Evolutionary conservation across 2,797 vertebrate species (phyloP).

Genomic region (Synaphobranchus kaupii): DNA sequence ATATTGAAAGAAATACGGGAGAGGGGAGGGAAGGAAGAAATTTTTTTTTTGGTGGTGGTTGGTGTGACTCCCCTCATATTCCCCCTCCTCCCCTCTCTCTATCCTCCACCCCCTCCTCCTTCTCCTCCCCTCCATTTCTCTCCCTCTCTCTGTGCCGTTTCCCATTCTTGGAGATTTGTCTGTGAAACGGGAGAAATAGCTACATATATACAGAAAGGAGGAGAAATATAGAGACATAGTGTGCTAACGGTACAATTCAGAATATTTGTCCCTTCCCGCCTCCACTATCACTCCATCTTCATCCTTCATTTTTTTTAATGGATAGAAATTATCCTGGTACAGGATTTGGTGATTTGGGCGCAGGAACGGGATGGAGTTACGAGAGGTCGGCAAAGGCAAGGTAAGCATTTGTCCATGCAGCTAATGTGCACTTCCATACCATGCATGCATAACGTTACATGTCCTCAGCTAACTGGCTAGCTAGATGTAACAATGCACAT

Average conservation of each 20-base stretch:
- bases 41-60: constrained; percentile 72
- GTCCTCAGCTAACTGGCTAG: constrained; percentile 24
- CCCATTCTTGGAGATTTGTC: constrained; percentile 76
- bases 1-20: constrained; percentile 59
- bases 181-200: constrained; percentile 74
- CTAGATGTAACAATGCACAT: constrained; percentile 40
- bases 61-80: constrained; percentile 71
- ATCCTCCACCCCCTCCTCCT: constrained; percentile 75
- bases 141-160: constrained; percentile 79
- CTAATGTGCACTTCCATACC: constrained; percentile 38
- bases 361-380: constrained; percentile 67
- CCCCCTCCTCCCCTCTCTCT: constrained; percentile 76
- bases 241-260: constrained; percentile 41
- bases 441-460: constrained; percentile 23
- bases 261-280: constrained; percentile 58
- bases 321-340: constrained; percentile 79
- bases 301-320: constrained; percentile 66
- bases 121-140: constrained; percentile 74
- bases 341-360: constrained; percentile 64
- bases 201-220: constrained; percentile 64
- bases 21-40: constrained; percentile 70
- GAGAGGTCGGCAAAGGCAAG: constrained; percentile 78
- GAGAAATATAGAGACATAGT: constrained; percentile 55
- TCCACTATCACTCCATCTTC: constrained; percentile 44
- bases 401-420: constrained; percentile 62